Percentiles rank a stretch among this genome's conserved stretches.
These are phyloP conservation scores for Congeria kusceri DNA, from an alignment of 2,888 invertebrate species.

Conservation along the genomic window DNA sequence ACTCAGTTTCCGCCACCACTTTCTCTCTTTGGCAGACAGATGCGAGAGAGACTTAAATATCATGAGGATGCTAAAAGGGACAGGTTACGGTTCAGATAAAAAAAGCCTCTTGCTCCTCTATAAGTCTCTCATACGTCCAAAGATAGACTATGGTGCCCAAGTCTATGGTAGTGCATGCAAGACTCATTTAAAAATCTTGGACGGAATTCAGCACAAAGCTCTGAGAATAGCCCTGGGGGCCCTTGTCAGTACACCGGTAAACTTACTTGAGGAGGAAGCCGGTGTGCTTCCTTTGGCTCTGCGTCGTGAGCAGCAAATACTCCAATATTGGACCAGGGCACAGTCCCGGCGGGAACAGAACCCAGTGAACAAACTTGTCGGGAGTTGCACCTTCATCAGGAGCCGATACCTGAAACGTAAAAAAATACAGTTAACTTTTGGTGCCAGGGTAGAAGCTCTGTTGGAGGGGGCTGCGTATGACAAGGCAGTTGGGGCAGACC, in stretches of 20 bases:
- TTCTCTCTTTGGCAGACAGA: too few species aligned
- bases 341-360: neutral
- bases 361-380: neutral
- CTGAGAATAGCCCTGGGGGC: conserved; percentile 7
- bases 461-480: neutral
- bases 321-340: conserved; percentile 1
- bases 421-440: neutral
- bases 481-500: too few species aligned
- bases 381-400: neutral
- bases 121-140: too few species aligned
- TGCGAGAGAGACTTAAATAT: too few species aligned
- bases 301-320: neutral
- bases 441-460: neutral
- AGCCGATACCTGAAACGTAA: neutral
- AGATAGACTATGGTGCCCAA: too few species aligned
- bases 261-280: neutral
- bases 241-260: neutral
- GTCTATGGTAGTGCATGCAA: too few species aligned
- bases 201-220: conserved; percentile 5
- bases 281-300: neutral
- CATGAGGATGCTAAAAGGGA: too few species aligned
- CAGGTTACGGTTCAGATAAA: too few species aligned
- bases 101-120: too few species aligned
- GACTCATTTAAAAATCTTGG: too few species aligned
- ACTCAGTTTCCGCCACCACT: too few species aligned